phyloP scores from a whole-genome alignment of 2,113 vertebrate genomes.

The Halichoerus grypus region DNA sequence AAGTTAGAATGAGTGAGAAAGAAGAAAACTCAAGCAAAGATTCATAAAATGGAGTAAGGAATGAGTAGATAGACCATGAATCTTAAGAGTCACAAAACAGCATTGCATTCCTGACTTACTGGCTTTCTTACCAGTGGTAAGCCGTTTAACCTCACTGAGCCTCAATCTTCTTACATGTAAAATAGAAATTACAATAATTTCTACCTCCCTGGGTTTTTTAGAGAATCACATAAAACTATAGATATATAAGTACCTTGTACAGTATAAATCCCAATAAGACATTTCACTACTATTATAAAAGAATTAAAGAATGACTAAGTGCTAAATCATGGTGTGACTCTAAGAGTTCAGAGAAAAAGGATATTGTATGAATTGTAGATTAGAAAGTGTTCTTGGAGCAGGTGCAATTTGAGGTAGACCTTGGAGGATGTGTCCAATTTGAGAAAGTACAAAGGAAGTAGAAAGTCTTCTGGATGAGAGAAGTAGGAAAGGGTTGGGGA shows the following conservation, averaged over 20 bases:
- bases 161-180: not conserved
- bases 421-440: not conserved
- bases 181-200: conserved; percentile 27
- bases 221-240: not conserved
- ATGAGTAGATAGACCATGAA: not conserved
- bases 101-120: not conserved
- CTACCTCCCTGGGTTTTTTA: not conserved
- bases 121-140: not conserved
- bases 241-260: not conserved
- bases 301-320: not conserved
- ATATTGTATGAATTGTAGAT: not conserved
- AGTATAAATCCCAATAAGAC: not conserved
- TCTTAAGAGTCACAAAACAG: not conserved
- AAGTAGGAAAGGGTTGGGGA: not conserved
- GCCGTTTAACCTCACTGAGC: not conserved
- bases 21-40: not conserved
- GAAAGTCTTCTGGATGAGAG: not conserved
- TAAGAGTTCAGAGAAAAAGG: not conserved
- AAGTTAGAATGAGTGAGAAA: not conserved
- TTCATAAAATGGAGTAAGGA: not conserved
- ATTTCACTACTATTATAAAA: not conserved
- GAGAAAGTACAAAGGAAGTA: not conserved
- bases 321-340: not conserved
- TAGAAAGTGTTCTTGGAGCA: not conserved
- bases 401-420: not conserved